These are phyloP conservation scores for Chaenocephalus aceratus DNA, from an alignment of 2,113 vertebrate species.

Conservation along the genomic window DNA sequence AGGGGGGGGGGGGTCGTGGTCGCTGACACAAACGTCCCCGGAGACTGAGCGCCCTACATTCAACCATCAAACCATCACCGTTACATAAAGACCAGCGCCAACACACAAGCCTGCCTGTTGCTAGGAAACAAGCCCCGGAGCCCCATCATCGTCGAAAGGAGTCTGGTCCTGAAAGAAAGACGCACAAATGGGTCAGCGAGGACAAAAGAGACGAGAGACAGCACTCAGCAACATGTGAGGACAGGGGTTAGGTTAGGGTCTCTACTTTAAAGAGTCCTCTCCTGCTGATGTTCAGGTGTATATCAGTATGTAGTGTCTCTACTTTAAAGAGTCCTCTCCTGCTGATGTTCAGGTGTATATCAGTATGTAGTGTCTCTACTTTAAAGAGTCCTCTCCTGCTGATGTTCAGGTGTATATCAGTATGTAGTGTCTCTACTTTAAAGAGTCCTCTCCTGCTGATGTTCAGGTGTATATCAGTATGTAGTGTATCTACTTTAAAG, in stretches of 20 bases:
- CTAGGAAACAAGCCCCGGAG: slow-evolving; percentile 77
- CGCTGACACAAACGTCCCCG: slow-evolving; percentile 19
- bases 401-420: too few species aligned
- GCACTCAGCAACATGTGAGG: slow-evolving; percentile 4
- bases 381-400: too few species aligned
- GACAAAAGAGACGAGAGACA: slow-evolving; percentile 37
- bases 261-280: too few species aligned
- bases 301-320: too few species aligned
- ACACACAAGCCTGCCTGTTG: slow-evolving; percentile 69
- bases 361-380: too few species aligned
- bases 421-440: too few species aligned
- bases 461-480: too few species aligned
- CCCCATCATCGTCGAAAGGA: slow-evolving; percentile 8
- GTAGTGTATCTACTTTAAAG: too few species aligned
- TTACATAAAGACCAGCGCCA: slow-evolving; percentile 65
- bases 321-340: too few species aligned
- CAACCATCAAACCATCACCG: slow-evolving; percentile 46
- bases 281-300: too few species aligned
- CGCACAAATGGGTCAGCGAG: slow-evolving; percentile 61
- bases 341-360: too few species aligned
- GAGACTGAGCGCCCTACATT: slow-evolving; percentile 72
- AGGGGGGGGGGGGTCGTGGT: neutral
- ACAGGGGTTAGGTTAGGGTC: slow-evolving; percentile 5
- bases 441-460: too few species aligned
- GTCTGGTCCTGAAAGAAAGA: slow-evolving; percentile 56